phyloP scores from a whole-genome alignment of 2,797 vertebrate genomes.

The Halcyon leucocephala region DNA sequence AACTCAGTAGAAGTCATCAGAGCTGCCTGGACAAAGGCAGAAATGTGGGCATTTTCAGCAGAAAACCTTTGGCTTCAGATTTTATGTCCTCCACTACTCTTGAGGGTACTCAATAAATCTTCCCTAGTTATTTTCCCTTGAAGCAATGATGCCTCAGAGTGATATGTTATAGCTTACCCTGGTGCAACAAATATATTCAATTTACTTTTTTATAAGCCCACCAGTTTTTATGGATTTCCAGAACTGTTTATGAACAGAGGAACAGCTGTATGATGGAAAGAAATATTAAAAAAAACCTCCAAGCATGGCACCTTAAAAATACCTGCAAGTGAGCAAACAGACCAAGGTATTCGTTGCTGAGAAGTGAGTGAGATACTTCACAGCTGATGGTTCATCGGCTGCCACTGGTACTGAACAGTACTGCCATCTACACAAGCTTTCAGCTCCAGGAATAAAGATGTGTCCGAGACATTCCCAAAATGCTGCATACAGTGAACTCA shows the following conservation, averaged over 20 bases:
- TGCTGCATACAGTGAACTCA: fast-evolving
- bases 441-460: not conserved
- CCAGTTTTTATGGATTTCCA: constrained; percentile 31
- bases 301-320: not conserved
- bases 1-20: not conserved
- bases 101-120: not conserved
- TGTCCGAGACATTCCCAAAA: not conserved
- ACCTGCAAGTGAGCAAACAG: not conserved
- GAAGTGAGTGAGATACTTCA: not conserved
- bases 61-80: not conserved
- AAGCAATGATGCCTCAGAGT: not conserved
- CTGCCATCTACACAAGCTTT: not conserved
- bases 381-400: not conserved
- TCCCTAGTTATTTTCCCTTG: not conserved
- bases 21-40: not conserved
- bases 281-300: not conserved
- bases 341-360: not conserved
- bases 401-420: not conserved
- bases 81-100: not conserved
- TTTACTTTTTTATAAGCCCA: not conserved
- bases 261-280: not conserved
- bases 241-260: not conserved
- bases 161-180: not conserved
- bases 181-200: not conserved
- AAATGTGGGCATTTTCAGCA: not conserved